Conservation (phyloP, 1,140 invertebrate species). For the Brachionus rotundiformis region DNA sequence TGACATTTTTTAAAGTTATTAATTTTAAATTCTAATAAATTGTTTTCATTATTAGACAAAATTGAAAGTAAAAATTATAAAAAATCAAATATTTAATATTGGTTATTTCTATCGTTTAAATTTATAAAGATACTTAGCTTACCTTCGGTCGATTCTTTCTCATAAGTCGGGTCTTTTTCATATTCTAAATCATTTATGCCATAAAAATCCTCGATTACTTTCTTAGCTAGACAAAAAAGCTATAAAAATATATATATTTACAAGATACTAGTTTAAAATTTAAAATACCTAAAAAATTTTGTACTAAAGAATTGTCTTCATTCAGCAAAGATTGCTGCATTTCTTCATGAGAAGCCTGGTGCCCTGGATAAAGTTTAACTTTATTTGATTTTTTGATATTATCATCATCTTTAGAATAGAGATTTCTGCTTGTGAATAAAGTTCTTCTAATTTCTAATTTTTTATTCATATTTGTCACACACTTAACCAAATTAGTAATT, state of each 20-base stretch:
- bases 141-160: not conserved
- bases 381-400: slow-evolving; percentile 5
- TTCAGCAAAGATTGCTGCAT: not conserved
- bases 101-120: not conserved
- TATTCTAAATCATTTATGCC: slow-evolving; percentile 40
- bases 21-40: too few species aligned
- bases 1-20: not conserved
- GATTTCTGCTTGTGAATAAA: not conserved
- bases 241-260: too few species aligned
- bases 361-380: slow-evolving; percentile 50
- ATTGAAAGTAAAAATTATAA: too few species aligned
- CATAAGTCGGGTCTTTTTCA: not conserved
- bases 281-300: not conserved
- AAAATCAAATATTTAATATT: too few species aligned
- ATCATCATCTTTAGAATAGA: not conserved
- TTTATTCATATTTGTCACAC: not conserved
- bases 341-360: slow-evolving; percentile 44
- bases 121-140: not conserved
- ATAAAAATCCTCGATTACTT: slow-evolving; percentile 50
- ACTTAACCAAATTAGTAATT: not conserved
- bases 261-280: not conserved
- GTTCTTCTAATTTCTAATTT: not conserved
- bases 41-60: too few species aligned
- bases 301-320: not conserved
- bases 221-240: slow-evolving; percentile 18